Conservation (phyloP, 1,140 invertebrate species). For the Adoxophyes honmai region DNA sequence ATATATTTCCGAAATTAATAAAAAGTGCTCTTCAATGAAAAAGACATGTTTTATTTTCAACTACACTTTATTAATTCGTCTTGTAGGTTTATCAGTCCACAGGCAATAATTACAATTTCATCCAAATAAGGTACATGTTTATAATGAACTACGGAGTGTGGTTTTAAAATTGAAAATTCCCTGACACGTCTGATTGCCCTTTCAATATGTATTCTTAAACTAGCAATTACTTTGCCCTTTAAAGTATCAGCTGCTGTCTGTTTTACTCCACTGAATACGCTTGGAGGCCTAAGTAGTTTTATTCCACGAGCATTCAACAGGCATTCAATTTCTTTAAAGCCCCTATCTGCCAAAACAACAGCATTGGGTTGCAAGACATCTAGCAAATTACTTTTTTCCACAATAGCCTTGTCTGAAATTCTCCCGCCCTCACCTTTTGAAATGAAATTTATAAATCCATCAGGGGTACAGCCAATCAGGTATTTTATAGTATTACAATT, state of each 20-base stretch:
- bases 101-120: background rate
- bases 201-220: background rate
- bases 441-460: slow-evolving; percentile 1
- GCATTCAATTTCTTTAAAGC: background rate
- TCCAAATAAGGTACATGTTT: background rate
- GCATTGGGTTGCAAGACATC: background rate
- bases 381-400: background rate
- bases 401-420: background rate
- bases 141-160: background rate
- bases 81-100: slow-evolving; percentile 8
- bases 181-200: background rate
- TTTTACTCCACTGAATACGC: background rate
- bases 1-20: too few relatives aligned
- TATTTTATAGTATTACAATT: background rate
- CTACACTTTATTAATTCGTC: background rate
- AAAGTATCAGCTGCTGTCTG: background rate
- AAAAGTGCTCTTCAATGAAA: too few relatives aligned
- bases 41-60: background rate
- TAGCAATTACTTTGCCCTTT: background rate
- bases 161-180: background rate
- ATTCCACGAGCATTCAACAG: background rate
- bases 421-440: slow-evolving; percentile 1
- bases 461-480: background rate
- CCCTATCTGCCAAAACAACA: background rate
- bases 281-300: background rate